Conservation (phyloP, 2,888 invertebrate genomes). For the Rosalia funebris region DNA sequence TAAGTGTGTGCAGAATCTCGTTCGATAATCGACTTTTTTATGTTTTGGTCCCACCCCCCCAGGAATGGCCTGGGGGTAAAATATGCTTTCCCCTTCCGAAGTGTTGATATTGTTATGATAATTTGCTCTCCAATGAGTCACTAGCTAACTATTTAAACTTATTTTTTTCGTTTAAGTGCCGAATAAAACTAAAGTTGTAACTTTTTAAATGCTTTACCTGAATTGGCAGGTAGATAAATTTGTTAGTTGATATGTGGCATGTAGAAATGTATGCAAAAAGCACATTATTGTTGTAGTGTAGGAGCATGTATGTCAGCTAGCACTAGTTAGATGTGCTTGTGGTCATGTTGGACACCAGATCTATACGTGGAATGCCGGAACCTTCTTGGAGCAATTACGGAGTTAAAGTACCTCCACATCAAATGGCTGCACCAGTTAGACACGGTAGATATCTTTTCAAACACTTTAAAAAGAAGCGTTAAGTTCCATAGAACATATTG, state of each 20-base stretch:
- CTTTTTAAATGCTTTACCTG: not conserved
- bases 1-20: conserved; percentile 58
- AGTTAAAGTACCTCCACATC: conserved; percentile 60
- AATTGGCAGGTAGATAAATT: not conserved
- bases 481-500: not conserved
- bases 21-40: conserved; percentile 20
- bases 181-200: too few relatives aligned
- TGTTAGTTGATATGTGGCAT: not conserved
- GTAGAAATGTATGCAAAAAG: not conserved
- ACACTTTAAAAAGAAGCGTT: not conserved
- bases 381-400: conserved; percentile 69
- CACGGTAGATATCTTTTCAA: conserved; percentile 56
- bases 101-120: conserved; percentile 30
- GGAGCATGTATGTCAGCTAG: conserved; percentile 59
- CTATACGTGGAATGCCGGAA: conserved; percentile 77
- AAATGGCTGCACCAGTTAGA: conserved; percentile 62
- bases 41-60: conserved; percentile 61
- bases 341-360: conserved; percentile 80
- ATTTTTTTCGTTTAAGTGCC: conserved; percentile 7
- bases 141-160: not conserved
- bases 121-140: conserved; percentile 18
- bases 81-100: conserved; percentile 33
- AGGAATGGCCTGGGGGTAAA: conserved; percentile 43
- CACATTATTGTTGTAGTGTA: conserved; percentile 53
- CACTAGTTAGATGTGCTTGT: conserved; percentile 59